Conservation (phyloP, 1,140 invertebrate genomes). For the Cyphomyrmex costatus region DNA sequence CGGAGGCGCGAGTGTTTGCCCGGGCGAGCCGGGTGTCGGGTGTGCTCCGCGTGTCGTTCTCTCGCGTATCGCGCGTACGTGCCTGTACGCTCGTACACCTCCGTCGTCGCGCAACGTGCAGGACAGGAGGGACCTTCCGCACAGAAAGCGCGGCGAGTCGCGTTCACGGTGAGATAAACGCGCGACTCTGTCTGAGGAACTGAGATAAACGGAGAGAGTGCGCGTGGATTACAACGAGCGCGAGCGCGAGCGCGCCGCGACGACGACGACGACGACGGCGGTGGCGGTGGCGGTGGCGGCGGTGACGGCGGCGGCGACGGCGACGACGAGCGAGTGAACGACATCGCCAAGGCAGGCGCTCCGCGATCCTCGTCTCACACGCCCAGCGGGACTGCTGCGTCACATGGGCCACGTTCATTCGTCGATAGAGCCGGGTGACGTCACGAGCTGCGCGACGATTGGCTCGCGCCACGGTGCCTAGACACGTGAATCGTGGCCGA, state of each 20-base stretch:
- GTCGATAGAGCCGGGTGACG: slow-evolving; percentile 86
- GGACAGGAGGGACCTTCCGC: not conserved
- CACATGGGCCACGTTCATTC: slow-evolving; percentile 86
- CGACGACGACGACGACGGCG: slow-evolving; percentile 3
- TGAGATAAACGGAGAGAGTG: slow-evolving; percentile 8
- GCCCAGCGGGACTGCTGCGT: slow-evolving; percentile 83
- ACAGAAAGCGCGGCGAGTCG: not conserved
- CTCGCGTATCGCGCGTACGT: slow-evolving; percentile 62
- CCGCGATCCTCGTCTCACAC: slow-evolving; percentile 77
- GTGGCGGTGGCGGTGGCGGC: not conserved
- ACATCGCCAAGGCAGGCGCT: slow-evolving; percentile 64
- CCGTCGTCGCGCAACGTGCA: slow-evolving; percentile 35
- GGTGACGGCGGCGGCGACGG: slow-evolving; percentile 12
- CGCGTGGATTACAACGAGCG: slow-evolving; percentile 45
- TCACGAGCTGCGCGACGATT: slow-evolving; percentile 80
- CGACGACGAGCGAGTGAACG: slow-evolving; percentile 22
- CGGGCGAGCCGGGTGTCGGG: slow-evolving; percentile 83
- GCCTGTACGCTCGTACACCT: slow-evolving; percentile 52
- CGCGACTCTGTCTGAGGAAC: not conserved
- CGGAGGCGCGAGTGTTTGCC: slow-evolving; percentile 82
- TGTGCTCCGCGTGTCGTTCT: slow-evolving; percentile 70
- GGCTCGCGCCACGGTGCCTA: slow-evolving; percentile 80
- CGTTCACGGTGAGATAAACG: not conserved
- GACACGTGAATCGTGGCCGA: slow-evolving; percentile 87
- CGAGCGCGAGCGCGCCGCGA: not conserved